These are phyloP conservation scores for Pseudomyrmex flavicornis DNA, from an alignment of 1,140 invertebrate species.

Conservation along the genomic window DNA sequence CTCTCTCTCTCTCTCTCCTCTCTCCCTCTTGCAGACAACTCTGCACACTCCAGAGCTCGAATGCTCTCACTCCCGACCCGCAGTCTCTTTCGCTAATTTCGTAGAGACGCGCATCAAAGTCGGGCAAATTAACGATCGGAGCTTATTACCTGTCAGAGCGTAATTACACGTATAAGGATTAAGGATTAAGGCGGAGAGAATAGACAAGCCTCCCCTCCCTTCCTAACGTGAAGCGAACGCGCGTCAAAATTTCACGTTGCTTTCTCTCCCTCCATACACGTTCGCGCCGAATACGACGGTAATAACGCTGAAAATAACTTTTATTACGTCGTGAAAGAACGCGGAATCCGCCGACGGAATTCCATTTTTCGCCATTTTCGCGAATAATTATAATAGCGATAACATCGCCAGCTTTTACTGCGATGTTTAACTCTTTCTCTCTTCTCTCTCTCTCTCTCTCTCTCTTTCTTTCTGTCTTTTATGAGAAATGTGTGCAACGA, in stretches of 20 bases:
- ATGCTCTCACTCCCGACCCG: constrained; percentile 56
- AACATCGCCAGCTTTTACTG: constrained; percentile 12
- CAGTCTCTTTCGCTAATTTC: constrained; percentile 65
- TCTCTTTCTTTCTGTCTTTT: too few relatives aligned
- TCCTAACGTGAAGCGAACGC: not conserved
- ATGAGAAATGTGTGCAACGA: not conserved
- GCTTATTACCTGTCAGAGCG: constrained; percentile 60
- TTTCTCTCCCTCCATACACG: too few relatives aligned
- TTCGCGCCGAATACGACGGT: not conserved
- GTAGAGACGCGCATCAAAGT: constrained; percentile 70
- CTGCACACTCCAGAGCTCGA: constrained; percentile 43
- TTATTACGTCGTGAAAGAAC: constrained; percentile 15
- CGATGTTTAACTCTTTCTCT: not conserved
- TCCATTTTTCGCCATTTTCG: constrained; percentile 26
- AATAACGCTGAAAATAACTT: constrained; percentile 48
- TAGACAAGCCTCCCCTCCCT: too few relatives aligned
- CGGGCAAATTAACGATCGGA: constrained; percentile 63
- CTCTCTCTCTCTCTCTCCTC: too few relatives aligned
- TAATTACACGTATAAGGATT: constrained; percentile 58
- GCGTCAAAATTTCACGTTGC: constrained; percentile 6
- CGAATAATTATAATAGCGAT: constrained; percentile 27
- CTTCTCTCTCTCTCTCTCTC: too few relatives aligned
- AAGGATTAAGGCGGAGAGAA: not conserved
- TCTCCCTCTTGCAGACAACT: constrained; percentile 20
- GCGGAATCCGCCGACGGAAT: not conserved